Percentiles rank a stretch among this genome's conserved stretches.
Conservation (phyloP, 23 tunicate genomes). For the Corella eumyota region DNA sequence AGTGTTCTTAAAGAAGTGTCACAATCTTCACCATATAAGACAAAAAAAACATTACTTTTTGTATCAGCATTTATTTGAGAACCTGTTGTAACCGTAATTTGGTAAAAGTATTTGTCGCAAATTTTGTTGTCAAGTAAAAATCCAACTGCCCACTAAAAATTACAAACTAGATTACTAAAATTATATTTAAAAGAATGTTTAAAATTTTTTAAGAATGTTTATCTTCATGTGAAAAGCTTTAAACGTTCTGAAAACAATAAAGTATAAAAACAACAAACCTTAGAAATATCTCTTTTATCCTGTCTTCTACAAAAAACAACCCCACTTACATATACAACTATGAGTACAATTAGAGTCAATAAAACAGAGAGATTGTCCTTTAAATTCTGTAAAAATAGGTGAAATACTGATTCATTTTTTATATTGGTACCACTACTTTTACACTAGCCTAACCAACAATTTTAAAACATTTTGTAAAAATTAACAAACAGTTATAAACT, state of each 20-base stretch:
- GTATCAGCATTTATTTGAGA: constrained; percentile 43
- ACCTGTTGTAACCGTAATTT: constrained; percentile 66
- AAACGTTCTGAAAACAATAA: not conserved
- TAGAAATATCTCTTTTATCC: constrained; percentile 67
- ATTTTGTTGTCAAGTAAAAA: constrained; percentile 56
- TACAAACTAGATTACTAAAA: no score
- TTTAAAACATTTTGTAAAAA: no score
- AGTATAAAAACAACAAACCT: constrained; percentile 15
- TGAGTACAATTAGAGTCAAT: constrained; percentile 33
- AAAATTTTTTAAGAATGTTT: no score
- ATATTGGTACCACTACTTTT: not conserved
- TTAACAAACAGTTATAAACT: no score
- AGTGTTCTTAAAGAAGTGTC: constrained; percentile 36
- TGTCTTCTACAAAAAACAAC: constrained; percentile 47
- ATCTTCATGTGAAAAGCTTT: no score
- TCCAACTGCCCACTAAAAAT: constrained; percentile 59
- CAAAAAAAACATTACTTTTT: constrained; percentile 40
- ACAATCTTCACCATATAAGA: constrained; percentile 40
- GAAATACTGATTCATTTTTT: not conserved
- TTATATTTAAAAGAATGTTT: no score
- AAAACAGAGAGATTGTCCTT: constrained; percentile 73
- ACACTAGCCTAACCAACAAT: not conserved
- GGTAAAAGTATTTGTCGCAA: constrained; percentile 51
- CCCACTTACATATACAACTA: constrained; percentile 57
- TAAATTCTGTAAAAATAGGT: constrained; percentile 23